These are phyloP conservation scores for Chloroceryle inda DNA, from an alignment of 2,797 vertebrate genomes.

Conservation along the genomic window DNA sequence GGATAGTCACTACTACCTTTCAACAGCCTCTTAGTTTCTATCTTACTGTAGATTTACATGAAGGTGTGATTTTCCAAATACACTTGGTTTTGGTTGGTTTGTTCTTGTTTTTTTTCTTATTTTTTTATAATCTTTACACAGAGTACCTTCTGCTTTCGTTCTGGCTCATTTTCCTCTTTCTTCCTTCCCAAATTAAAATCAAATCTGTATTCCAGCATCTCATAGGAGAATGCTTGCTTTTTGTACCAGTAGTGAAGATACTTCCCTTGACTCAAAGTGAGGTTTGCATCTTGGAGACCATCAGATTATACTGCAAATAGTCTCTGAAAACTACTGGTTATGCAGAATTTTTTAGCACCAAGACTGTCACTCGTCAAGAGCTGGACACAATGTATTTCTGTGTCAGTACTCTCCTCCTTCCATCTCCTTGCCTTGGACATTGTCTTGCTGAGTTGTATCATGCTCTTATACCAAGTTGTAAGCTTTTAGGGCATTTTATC, in stretches of 20 bases:
- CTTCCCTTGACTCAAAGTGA: neutral
- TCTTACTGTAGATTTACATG: neutral
- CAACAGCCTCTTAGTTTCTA: neutral
- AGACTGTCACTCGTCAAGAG: neutral
- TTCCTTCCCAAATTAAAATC: neutral
- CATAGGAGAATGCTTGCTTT: neutral
- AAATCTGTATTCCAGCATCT: neutral
- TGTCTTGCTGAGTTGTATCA: neutral
- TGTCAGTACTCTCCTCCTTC: neutral
- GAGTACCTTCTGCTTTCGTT: neutral
- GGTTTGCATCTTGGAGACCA: neutral
- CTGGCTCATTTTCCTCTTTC: neutral
- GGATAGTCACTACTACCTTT: neutral
- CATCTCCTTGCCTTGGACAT: neutral
- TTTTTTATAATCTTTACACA: neutral
- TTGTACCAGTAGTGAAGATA: neutral
- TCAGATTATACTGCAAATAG: neutral
- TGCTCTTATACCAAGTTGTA: rapidly evolving
- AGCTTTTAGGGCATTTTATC: neutral
- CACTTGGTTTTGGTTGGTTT: neutral
- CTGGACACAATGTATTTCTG: neutral
- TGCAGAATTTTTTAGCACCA: neutral
- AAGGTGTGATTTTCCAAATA: neutral
- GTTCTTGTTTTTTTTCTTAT: too few species aligned
- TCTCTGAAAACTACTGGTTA: neutral